phyloP scores from a whole-genome alignment of 2,797 vertebrate genomes.

The Bovichtus variegatus region DNA sequence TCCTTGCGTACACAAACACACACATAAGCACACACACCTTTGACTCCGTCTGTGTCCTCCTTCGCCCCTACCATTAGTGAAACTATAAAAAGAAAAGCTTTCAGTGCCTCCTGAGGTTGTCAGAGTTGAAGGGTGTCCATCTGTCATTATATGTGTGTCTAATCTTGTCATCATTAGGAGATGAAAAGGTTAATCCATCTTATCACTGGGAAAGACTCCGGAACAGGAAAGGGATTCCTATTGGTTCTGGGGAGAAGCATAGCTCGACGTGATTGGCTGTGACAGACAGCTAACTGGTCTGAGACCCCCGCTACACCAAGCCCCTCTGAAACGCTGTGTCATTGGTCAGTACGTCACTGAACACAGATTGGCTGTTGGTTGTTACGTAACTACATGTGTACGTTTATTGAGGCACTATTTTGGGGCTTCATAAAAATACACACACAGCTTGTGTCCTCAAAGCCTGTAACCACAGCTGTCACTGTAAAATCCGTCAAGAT shows the following conservation, averaged over 20 bases:
- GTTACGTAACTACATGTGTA: constrained; percentile 61
- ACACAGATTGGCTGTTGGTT: constrained; percentile 14
- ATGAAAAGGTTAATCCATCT: constrained; percentile 73
- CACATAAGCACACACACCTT: not conserved
- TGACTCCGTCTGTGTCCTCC: not conserved
- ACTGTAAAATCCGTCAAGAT: constrained; percentile 16
- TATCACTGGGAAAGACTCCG: constrained; percentile 24
- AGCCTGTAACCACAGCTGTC: constrained; percentile 60
- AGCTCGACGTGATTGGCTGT: constrained; percentile 61
- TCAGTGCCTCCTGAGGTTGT: constrained; percentile 11
- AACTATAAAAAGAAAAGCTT: constrained; percentile 12
- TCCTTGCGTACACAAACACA: not conserved
- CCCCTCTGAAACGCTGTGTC: constrained; percentile 32
- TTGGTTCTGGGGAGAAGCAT: constrained; percentile 42
- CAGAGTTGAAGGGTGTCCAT: constrained; percentile 31
- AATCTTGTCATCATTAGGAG: constrained; percentile 54
- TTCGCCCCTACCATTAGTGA: not conserved
- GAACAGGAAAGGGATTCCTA: constrained; percentile 15
- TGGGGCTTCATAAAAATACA: constrained; percentile 7
- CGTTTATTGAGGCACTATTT: constrained; percentile 56
- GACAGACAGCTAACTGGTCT: not conserved
- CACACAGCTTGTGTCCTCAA: constrained; percentile 29
- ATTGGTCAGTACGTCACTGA: constrained; percentile 59
- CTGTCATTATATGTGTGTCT: constrained; percentile 40
- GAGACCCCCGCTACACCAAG: constrained; percentile 23